A percentile compares a stretch with the other conserved stretches of the same genome.
Conservation (phyloP, 2,888 invertebrate genomes). For the Hofmannophila pseudospretella region DNA sequence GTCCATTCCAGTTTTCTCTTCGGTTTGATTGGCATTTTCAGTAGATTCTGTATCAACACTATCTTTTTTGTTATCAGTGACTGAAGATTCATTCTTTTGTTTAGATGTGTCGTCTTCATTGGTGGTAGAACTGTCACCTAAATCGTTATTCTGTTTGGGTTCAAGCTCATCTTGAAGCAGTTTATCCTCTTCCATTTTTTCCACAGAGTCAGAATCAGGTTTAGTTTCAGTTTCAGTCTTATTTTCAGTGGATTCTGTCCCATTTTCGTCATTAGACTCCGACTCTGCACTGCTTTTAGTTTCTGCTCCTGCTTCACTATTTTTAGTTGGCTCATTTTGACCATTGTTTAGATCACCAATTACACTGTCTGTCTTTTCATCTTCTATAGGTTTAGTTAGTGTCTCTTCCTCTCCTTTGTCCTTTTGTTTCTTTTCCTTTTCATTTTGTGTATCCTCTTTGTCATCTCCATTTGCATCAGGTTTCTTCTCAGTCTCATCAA, state of each 20-base stretch:
- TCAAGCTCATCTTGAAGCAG: constrained; percentile 8
- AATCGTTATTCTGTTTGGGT: background rate
- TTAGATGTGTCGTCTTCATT: background rate
- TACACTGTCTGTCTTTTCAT: background rate
- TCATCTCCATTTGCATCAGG: constrained; percentile 12
- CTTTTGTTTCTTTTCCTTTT: constrained; percentile 13
- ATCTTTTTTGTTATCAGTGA: background rate
- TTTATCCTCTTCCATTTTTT: constrained; percentile 4
- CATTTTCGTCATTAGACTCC: too few species aligned
- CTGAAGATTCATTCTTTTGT: background rate
- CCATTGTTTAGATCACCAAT: background rate
- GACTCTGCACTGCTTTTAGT: background rate
- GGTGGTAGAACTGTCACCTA: background rate
- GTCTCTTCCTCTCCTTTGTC: constrained; percentile 5
- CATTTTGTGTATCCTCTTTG: constrained; percentile 14
- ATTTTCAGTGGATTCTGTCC: background rate
- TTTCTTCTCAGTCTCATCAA: constrained; percentile 10
- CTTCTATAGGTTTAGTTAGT: constrained; percentile 1
- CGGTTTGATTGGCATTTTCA: constrained; percentile 1
- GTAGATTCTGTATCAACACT: background rate
- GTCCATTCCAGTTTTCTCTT: constrained; percentile 9
- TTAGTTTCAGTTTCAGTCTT: background rate
- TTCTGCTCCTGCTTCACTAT: constrained; percentile 1
- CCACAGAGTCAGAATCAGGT: background rate
- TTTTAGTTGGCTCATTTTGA: background rate